Evolutionary conservation across 2,113 vertebrate genomes (phyloP).

Genomic region (Lampris incognitus): DNA sequence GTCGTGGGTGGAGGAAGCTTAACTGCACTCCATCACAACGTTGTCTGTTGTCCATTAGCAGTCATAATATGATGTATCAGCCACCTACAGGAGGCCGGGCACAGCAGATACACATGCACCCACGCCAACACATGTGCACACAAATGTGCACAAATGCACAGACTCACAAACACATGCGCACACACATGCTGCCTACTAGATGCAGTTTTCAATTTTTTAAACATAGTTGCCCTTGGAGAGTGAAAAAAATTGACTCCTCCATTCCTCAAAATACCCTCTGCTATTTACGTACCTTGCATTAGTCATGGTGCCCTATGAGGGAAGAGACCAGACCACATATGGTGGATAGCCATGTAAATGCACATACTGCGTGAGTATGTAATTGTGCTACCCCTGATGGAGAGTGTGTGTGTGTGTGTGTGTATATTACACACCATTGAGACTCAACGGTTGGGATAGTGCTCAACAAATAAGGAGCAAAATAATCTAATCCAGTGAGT

Average conservation of each 20-base stretch:
- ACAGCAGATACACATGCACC: conserved; percentile 37
- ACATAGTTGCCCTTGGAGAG: conserved; percentile 62
- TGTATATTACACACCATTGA: too few species aligned
- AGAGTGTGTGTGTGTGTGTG: neutral
- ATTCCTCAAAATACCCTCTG: conserved; percentile 57
- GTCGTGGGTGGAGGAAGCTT: conserved; percentile 12
- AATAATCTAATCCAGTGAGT: too few species aligned
- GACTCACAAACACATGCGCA: conserved; percentile 14
- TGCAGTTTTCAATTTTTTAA: conserved; percentile 63
- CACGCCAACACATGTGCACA: conserved; percentile 52
- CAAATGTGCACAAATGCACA: conserved; percentile 31
- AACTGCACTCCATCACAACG: conserved; percentile 47
- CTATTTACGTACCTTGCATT: conserved; percentile 53
- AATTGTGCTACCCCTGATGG: conserved; percentile 11
- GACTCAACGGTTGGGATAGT: too few species aligned
- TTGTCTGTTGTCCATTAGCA: conserved; percentile 54
- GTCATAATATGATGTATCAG: conserved; percentile 64
- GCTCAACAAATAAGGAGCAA: too few species aligned
- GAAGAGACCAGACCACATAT: conserved; percentile 34
- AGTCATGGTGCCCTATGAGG: conserved; percentile 54
- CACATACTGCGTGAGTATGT: conserved; percentile 31
- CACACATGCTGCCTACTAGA: conserved; percentile 35
- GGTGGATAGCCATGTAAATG: conserved; percentile 40
- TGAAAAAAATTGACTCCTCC: conserved; percentile 52
- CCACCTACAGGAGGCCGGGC: conserved; percentile 57